A percentile compares a stretch with the other conserved stretches of the same genome.
Conservation (phyloP, 2,888 invertebrate genomes). For the Lasius platythorax region DNA sequence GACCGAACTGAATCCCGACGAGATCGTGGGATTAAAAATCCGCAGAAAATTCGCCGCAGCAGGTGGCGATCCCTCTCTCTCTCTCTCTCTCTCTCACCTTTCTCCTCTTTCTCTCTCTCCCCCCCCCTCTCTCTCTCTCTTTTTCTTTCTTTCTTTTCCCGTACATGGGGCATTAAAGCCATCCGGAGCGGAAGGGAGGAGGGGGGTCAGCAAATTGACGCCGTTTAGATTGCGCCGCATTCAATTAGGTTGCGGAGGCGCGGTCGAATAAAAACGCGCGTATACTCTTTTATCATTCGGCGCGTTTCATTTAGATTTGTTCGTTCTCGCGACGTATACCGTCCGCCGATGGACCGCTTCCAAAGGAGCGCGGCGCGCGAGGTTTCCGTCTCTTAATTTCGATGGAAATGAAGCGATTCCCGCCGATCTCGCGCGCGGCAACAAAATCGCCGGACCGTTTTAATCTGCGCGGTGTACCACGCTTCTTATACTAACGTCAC, state of each 20-base stretch:
- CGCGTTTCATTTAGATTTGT: conserved; percentile 65
- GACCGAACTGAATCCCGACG: conserved; percentile 60
- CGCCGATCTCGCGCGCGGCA: conserved; percentile 42
- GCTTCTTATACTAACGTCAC: neutral
- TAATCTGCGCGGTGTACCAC: neutral
- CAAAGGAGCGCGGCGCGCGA: conserved; percentile 38
- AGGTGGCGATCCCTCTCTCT: conserved; percentile 52
- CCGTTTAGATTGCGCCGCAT: conserved; percentile 79
- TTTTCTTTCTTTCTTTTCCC: conserved; percentile 1
- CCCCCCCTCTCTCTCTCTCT: neutral
- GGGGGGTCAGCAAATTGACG: conserved; percentile 74
- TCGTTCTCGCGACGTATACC: conserved; percentile 23
- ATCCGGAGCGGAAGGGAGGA: conserved; percentile 54
- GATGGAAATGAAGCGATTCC: conserved; percentile 52
- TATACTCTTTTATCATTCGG: conserved; percentile 56
- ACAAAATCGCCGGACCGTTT: conserved; percentile 18
- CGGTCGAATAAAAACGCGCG: conserved; percentile 65
- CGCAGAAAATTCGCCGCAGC: conserved; percentile 68
- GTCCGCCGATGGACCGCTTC: conserved; percentile 20
- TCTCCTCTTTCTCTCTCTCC: too few relatives aligned
- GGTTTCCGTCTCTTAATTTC: conserved; percentile 48
- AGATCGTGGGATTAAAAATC: conserved; percentile 64
- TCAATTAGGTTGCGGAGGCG: conserved; percentile 75
- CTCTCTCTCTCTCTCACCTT: too few relatives aligned
- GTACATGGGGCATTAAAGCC: conserved; percentile 48